phyloP scores from a whole-genome alignment of 2,113 vertebrate species.

The Ciconia maguari region DNA sequence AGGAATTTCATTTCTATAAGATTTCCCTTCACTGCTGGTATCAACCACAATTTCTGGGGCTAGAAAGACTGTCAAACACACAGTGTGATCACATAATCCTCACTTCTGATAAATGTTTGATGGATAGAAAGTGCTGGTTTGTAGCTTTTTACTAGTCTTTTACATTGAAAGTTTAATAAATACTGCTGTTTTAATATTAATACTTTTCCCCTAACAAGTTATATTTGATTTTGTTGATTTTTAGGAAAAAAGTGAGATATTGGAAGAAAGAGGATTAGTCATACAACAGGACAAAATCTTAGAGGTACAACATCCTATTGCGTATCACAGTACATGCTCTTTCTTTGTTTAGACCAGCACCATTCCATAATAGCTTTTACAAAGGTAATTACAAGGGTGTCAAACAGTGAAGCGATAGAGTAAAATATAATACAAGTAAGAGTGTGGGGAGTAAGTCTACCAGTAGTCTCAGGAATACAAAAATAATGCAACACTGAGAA shows the following conservation, averaged over 20 bases:
- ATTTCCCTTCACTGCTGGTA: not conserved
- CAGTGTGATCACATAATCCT: not conserved
- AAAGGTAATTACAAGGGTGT: not conserved
- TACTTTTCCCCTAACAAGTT: not conserved
- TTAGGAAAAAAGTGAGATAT: not conserved
- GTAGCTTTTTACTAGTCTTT: not conserved
- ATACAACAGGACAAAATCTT: not conserved
- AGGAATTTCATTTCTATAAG: not conserved
- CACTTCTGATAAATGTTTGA: not conserved
- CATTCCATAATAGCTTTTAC: not conserved
- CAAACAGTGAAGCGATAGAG: not conserved
- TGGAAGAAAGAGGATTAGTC: not conserved
- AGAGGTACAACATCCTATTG: not conserved
- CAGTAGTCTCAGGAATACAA: not conserved
- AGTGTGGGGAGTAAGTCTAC: not conserved
- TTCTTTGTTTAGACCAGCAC: not conserved
- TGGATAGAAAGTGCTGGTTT: not conserved
- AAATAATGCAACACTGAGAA: not conserved
- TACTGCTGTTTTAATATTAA: not conserved
- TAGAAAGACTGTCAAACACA: not conserved
- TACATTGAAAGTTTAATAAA: not conserved
- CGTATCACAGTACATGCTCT: not conserved
- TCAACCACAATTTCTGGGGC: not conserved
- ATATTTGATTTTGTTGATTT: not conserved
- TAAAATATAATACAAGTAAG: not conserved